phyloP scores from a whole-genome alignment of 2,888 invertebrate genomes.

The Drosophila ezoana region DNA sequence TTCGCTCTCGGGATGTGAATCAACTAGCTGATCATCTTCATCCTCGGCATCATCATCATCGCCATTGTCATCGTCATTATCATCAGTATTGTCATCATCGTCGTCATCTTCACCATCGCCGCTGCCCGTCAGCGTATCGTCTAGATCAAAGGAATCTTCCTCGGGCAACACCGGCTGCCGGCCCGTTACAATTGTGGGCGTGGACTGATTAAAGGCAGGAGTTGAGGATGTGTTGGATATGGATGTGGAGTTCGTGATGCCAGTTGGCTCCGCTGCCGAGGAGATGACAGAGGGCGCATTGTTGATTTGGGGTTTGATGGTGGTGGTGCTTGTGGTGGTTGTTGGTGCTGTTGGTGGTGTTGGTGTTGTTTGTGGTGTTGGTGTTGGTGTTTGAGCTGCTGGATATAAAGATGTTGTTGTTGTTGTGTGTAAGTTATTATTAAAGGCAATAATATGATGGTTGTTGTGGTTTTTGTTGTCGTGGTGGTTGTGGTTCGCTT shows the following conservation, averaged over 20 bases:
- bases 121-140: conserved; percentile 38
- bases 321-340: conserved; percentile 17
- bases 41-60: conserved; percentile 37
- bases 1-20: conserved; percentile 8
- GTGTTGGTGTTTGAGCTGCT: conserved; percentile 72
- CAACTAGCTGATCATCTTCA: conserved; percentile 11
- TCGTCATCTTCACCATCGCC: conserved; percentile 45
- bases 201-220: conserved; percentile 8
- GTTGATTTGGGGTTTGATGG: conserved; percentile 23
- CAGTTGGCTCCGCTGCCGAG: conserved; percentile 15
- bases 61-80: conserved; percentile 18
- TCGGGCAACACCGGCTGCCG: conserved; percentile 6
- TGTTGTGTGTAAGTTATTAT: conserved; percentile 52
- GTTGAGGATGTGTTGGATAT: conserved; percentile 19
- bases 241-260: conserved; percentile 15
- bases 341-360: conserved; percentile 27
- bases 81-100: conserved; percentile 47
- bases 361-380: conserved; percentile 39
- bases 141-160: conserved; percentile 22
- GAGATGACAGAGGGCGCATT: conserved; percentile 22
- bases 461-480: conserved; percentile 18
- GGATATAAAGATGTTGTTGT: conserved; percentile 73
- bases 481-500: conserved; percentile 24
- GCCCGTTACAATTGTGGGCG: background rate
- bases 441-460: conserved; percentile 33